These are phyloP conservation scores for Eupithecia inturbata DNA, from an alignment of 2,888 invertebrate species.

Conservation along the genomic window DNA sequence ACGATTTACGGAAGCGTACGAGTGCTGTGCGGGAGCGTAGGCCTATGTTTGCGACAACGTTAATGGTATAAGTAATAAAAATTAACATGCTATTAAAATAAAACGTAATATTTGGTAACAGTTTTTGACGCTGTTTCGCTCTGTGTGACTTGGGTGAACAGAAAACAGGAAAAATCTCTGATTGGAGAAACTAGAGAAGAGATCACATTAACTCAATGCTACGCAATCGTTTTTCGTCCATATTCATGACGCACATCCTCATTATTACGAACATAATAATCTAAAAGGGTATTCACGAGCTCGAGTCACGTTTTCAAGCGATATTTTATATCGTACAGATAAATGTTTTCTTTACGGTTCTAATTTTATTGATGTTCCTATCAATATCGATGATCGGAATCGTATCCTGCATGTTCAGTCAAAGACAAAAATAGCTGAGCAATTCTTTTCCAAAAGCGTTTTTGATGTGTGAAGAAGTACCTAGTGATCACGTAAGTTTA, in stretches of 20 bases:
- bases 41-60: too few species aligned
- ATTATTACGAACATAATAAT: conserved; percentile 31
- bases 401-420: not conserved
- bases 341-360: conserved; percentile 10
- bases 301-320: conserved; percentile 33
- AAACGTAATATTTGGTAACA: too few species aligned
- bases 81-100: too few species aligned
- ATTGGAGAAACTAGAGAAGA: not conserved
- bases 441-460: not conserved
- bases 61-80: too few species aligned
- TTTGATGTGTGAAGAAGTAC: too few species aligned
- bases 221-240: conserved; percentile 22
- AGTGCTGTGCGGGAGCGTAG: not conserved
- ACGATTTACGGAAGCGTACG: not conserved
- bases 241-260: conserved; percentile 38
- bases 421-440: not conserved
- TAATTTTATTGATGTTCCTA: conserved; percentile 16
- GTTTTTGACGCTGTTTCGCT: not conserved
- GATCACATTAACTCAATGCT: not conserved
- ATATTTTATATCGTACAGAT: conserved; percentile 22
- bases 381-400: conserved; percentile 11
- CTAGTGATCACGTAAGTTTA: not conserved
- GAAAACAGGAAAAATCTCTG: not conserved
- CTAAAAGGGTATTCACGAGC: conserved; percentile 40
- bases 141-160: not conserved